Evolutionary conservation across 1,140 invertebrate species (phyloP), one percentile per base, ranked within the genome.

Genomic region (Macrocentrus cingulum): DNA sequence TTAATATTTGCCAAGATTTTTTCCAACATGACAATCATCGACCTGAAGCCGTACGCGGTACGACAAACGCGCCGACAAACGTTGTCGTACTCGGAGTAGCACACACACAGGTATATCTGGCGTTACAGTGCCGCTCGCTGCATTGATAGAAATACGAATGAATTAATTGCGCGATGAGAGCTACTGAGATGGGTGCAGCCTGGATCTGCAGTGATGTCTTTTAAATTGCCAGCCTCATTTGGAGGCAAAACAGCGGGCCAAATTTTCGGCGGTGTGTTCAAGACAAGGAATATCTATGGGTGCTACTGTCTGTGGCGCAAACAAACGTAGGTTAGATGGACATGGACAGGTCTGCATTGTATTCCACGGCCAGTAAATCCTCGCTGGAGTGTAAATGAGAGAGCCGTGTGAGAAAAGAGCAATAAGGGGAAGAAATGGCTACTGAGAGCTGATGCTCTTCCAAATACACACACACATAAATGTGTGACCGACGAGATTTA

Each of bases 291-390:
- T 72, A 72, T 74, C 66, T 73, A 74, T 76, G 72, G 71, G 69
- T 29, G 9, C 19, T 18, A 18, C 19, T 51, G 9, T 51, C 32
- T 34, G 32, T 32, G 11, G 15, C 7, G 1, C 3, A n/a, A 4
- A 4, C 9, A 37, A 9, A 11, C 7, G 52, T 50, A 32, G 13
- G 41, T 48, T 60, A 70, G 75, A 77, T 77, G 76, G 76, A 76
- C 74, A 75, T 65, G 68, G 76, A 79, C 74, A 76, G 74, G 71
- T 74, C 69, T 70, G 75, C 77, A 80, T 78, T 80, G 76, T 78
- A 72, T 78, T 77, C 76, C 60, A 59, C 63, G 67, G 72, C 73
- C 77, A 78, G 76, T 80, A 78, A 80, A 80, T 78, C 69, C 69
- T 77, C 56, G 36, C 36, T 4, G 56, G 72, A 78, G 76, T 77